phyloP scores from a whole-genome alignment of 2,113 vertebrate genomes.

The Lepidothrix coronata region DNA sequence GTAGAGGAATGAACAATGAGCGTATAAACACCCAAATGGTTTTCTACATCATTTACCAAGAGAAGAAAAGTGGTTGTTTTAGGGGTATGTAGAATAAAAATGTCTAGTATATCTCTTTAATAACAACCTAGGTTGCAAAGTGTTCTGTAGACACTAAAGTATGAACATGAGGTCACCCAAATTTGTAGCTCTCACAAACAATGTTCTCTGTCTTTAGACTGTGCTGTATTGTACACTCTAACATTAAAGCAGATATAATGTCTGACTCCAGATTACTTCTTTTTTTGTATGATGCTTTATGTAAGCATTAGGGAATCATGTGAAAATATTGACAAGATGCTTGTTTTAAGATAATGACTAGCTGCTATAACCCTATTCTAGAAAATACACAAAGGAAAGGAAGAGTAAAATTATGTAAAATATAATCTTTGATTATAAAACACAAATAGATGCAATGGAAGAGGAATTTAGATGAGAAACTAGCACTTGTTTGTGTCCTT shows the following conservation, averaged over 20 bases:
- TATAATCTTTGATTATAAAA: neutral
- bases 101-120: neutral
- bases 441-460: neutral
- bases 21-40: neutral
- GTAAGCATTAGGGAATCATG: neutral
- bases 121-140: neutral
- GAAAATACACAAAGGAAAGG: neutral
- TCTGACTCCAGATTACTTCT: neutral
- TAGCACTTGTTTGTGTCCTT: neutral
- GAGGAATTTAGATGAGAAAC: neutral
- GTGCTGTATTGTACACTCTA: neutral
- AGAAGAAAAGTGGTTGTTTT: neutral
- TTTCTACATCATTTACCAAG: neutral
- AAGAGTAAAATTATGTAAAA: neutral
- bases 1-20: neutral
- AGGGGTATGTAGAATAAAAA: neutral
- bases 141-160: neutral
- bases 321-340: neutral
- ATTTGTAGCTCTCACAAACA: neutral
- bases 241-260: neutral
- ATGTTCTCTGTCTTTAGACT: neutral
- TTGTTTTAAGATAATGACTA: neutral
- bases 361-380: neutral
- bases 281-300: neutral
- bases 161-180: neutral